phyloP scores from a whole-genome alignment of 2,888 invertebrate genomes.

The Idaea biselata region DNA sequence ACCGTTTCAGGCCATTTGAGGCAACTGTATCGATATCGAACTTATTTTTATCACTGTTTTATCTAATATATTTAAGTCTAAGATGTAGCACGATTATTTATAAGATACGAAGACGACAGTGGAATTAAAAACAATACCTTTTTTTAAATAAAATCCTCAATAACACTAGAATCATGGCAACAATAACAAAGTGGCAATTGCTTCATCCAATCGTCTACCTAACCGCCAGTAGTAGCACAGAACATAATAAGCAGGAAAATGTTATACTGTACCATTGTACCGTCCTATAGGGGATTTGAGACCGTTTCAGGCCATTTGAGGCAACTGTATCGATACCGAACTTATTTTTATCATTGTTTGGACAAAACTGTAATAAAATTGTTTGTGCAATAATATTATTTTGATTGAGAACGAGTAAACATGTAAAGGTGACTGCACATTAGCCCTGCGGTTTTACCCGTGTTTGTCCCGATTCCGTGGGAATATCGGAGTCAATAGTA shows the following conservation, averaged over 20 bases:
- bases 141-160: background rate
- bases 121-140: background rate
- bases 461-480: no score
- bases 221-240: slow-evolving; percentile 29
- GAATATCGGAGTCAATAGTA: no score
- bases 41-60: slow-evolving; percentile 5
- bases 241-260: slow-evolving; percentile 34
- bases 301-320: slow-evolving; percentile 12
- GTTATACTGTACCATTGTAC: slow-evolving; percentile 28
- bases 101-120: no score
- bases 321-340: slow-evolving; percentile 4
- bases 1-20: slow-evolving; percentile 12
- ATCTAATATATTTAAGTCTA: no score
- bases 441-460: no score
- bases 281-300: slow-evolving; percentile 20
- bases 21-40: slow-evolving; percentile 4
- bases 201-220: slow-evolving; percentile 42
- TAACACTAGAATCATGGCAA: slow-evolving; percentile 22
- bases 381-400: no score
- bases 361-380: no score
- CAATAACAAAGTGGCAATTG: slow-evolving; percentile 37
- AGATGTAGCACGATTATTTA: no score
- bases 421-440: no score
- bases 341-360: slow-evolving; percentile 7
- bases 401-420: no score